These are phyloP conservation scores for Antedon mediterranea DNA, from an alignment of 53 echinoderm and acorn worm genomes.

Conservation along the genomic window DNA sequence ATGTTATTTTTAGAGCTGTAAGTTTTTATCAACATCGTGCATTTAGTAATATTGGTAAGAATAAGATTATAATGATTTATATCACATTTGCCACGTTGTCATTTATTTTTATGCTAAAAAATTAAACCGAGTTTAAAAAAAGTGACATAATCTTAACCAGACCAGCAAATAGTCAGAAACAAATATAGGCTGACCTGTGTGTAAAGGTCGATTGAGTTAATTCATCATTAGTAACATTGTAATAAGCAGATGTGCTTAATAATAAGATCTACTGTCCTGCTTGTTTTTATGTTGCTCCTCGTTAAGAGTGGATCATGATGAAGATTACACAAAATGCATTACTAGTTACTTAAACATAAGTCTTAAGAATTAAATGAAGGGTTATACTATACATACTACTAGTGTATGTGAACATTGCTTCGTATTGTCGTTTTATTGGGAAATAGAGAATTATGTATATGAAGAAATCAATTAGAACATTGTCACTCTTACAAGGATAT, in stretches of 20 bases:
- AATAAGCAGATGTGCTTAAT: neutral
- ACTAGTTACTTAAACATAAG: neutral
- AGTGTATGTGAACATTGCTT: too few relatives aligned
- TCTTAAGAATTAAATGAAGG: neutral
- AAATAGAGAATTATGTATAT: too few relatives aligned
- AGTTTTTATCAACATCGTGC: too few relatives aligned
- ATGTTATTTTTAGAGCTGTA: too few relatives aligned
- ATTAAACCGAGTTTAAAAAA: neutral
- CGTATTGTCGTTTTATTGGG: too few relatives aligned
- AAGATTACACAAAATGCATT: neutral
- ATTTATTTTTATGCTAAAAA: neutral
- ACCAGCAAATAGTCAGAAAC: neutral
- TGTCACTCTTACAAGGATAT: too few relatives aligned
- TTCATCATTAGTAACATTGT: neutral
- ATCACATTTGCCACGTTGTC: neutral
- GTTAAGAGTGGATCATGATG: neutral
- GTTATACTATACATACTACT: too few relatives aligned
- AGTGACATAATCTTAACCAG: neutral
- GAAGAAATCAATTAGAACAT: too few relatives aligned
- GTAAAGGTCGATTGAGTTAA: neutral
- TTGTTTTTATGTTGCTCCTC: neutral
- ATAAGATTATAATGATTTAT: neutral
- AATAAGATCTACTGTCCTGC: neutral
- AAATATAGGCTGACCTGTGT: neutral
- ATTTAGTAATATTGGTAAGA: too few relatives aligned